These are phyloP conservation scores for Caenorhabditis uteleia DNA, from an alignment of 2,888 invertebrate species.

Conservation along the genomic window DNA sequence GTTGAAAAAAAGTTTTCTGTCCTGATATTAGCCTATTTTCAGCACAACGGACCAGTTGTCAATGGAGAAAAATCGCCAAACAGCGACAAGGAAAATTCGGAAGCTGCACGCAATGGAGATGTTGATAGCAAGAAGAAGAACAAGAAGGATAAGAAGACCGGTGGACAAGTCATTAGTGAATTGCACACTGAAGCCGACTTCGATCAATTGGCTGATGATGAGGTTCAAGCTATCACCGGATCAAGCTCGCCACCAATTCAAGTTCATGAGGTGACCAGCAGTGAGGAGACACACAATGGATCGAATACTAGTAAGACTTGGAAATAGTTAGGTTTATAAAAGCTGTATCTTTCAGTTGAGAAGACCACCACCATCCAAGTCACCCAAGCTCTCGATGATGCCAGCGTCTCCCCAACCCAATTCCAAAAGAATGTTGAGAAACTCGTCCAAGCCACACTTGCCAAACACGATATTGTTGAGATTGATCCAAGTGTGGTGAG, in stretches of 20 bases:
- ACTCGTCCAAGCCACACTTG: slow-evolving; percentile 44
- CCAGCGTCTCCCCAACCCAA: slow-evolving; percentile 45
- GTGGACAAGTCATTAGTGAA: neutral
- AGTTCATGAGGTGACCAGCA: slow-evolving; percentile 50
- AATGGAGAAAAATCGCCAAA: slow-evolving; percentile 27
- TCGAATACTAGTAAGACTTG: slow-evolving; percentile 5
- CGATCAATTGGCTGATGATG: slow-evolving; percentile 45
- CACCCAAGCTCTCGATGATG: slow-evolving; percentile 33
- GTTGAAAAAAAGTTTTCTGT: neutral
- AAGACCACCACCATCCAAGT: slow-evolving; percentile 38
- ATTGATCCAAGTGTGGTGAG: slow-evolving; percentile 52
- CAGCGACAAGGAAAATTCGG: slow-evolving; percentile 40
- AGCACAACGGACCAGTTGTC: slow-evolving; percentile 3
- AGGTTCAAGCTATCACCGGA: slow-evolving; percentile 43
- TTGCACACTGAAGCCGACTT: slow-evolving; percentile 20
- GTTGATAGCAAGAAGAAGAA: slow-evolving; percentile 36
- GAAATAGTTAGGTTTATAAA: neutral
- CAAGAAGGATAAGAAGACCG: slow-evolving; percentile 39
- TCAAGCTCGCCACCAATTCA: slow-evolving; percentile 49
- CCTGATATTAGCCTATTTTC: neutral
- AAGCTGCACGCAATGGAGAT: slow-evolving; percentile 11
- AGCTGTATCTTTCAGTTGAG: slow-evolving; percentile 15
- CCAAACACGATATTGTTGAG: slow-evolving; percentile 42
- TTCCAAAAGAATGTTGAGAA: slow-evolving; percentile 54
- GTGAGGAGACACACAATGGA: slow-evolving; percentile 34